Evolutionary conservation across 1,140 invertebrate species (phyloP), one percentile per base, ranked within the genome.

Genomic region (Polypedilum vanderplanki): DNA sequence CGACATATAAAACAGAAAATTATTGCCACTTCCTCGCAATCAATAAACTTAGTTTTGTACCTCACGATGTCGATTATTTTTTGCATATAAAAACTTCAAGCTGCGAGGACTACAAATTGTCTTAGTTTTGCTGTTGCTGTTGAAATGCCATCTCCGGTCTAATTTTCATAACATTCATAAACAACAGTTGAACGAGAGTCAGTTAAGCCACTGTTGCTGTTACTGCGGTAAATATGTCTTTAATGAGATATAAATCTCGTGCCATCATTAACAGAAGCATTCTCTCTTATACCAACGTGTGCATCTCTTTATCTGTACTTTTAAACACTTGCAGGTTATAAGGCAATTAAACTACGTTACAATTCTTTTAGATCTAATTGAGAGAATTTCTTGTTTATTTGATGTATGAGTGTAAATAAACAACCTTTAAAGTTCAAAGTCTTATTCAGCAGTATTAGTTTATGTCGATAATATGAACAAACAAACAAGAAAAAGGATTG

Each of bases 211-310:
- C 1, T 33, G 46, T 57, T 57, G 12, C n/a, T 57, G 12, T 4
- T 57, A 4, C n/a, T 57, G 46, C 46, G 46, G 46, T 57, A 57
- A 57, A 57, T 57, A 57, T 57, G 46, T 57, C 46, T 57, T 57
- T 57, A 57, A 57, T 57, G 46, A 57, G 46, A 57, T 57, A 57
- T 57, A 57, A 57, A 57, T 57, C 46, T 57, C 46, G 46, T 57
- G 46, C 46, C 46, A 57, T 57, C 46, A 57, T 57, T 57, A 57
- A n/a, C 46, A 57, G 46, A 57, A 57, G 46, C 46, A 57, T 57
- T 57, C 15, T 8, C 15, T 57, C 46, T 57, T 57, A 57, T n/a
- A 15, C 46, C 24, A 33, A 33, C 5, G 24, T 57, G 46, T 12
- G 2, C 41, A 12, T 46, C 15, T 46, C 10, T 57, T 15, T 57